Conservation (phyloP, 92 coral and sea anemone genomes). For the Phenganax subtilis region DNA sequence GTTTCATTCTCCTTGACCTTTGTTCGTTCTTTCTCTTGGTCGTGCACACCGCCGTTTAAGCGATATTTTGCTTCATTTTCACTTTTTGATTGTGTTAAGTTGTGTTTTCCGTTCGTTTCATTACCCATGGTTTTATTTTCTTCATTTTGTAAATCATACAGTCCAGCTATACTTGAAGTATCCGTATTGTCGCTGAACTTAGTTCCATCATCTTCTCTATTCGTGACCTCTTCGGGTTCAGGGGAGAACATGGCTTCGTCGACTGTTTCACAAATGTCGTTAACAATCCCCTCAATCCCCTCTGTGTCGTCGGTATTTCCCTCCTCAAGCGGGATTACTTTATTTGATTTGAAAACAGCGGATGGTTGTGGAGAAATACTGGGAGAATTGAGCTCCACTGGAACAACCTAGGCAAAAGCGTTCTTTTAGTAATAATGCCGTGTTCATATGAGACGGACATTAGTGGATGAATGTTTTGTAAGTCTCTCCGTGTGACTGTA, state of each 20-base stretch:
- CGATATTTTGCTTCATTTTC: background rate
- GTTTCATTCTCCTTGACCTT: too few species aligned
- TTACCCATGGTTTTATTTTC: background rate
- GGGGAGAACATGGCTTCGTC: background rate
- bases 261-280: slow-evolving; percentile 17
- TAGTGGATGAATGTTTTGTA: too few species aligned
- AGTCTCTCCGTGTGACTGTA: too few species aligned
- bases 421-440: too few species aligned
- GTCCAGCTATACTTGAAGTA: slow-evolving; percentile 24
- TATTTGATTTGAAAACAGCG: slow-evolving; percentile 35
- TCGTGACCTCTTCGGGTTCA: background rate
- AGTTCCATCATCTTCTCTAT: slow-evolving; percentile 12
- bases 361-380: slow-evolving; percentile 37
- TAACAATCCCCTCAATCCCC: slow-evolving; percentile 8
- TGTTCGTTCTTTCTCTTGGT: too few species aligned
- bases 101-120: background rate
- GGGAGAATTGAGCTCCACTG: slow-evolving; percentile 26
- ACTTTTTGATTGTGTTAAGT: background rate
- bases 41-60: too few species aligned
- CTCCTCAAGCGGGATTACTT: slow-evolving; percentile 27
- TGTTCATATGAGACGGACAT: too few species aligned
- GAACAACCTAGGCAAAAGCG: slow-evolving; percentile 1
- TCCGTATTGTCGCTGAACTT: slow-evolving; percentile 21
- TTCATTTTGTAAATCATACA: slow-evolving; percentile 28
- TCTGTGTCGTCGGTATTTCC: background rate